phyloP scores from a whole-genome alignment of 2,113 vertebrate species.

The Zosterops lateralis region DNA sequence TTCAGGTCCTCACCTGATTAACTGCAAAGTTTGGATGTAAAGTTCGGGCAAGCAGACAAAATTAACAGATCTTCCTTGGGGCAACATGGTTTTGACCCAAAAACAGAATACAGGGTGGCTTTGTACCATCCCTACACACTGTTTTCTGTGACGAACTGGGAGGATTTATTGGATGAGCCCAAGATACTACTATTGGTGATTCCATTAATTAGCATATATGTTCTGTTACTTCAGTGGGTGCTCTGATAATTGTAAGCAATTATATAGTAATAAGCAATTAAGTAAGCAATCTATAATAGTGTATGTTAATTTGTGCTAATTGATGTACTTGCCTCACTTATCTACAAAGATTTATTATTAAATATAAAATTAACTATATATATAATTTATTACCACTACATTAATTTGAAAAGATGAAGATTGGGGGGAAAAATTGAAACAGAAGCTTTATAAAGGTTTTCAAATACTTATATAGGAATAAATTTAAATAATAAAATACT shows the following conservation, averaged over 20 bases:
- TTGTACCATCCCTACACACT: rapidly evolving
- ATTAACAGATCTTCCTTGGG: rapidly evolving
- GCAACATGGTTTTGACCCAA: not conserved
- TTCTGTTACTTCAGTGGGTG: not conserved
- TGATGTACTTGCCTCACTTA: rapidly evolving
- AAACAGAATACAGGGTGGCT: not conserved
- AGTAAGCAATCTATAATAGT: not conserved
- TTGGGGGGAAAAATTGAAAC: rapidly evolving
- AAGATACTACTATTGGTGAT: not conserved
- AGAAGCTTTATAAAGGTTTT: not conserved
- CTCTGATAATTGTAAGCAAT: not conserved
- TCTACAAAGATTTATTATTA: not conserved
- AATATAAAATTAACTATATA: not conserved
- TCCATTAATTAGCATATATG: not conserved
- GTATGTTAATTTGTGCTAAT: not conserved
- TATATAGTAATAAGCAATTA: not conserved
- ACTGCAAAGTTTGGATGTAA: not conserved
- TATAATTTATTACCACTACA: not conserved
- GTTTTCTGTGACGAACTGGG: not conserved
- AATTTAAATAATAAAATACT: not conserved
- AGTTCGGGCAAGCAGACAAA: not conserved
- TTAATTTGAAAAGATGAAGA: not conserved
- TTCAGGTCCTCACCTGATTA: not conserved
- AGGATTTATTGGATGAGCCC: not conserved
- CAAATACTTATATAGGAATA: not conserved